Evolutionary conservation across 2,797 vertebrate species (phyloP).

Genomic region (Acanthurus tractus): DNA sequence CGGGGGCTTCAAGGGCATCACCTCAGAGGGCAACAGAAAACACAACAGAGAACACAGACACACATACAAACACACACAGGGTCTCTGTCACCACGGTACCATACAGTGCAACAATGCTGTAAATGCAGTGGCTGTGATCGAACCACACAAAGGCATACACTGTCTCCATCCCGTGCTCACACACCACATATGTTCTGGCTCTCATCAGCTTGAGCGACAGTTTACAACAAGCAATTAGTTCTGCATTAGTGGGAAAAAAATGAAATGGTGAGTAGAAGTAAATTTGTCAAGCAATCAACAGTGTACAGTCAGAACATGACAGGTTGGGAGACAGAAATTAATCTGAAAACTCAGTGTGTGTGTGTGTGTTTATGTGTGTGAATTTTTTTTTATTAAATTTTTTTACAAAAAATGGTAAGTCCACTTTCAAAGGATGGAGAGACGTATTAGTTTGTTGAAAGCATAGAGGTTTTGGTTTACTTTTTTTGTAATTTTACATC

Average conservation of each 20-base stretch:
- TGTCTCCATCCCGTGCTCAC: not conserved
- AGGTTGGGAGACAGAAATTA: slow-evolving; percentile 18
- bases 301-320: slow-evolving; percentile 41
- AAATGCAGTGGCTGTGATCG: not conserved
- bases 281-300: slow-evolving; percentile 62
- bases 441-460: no score
- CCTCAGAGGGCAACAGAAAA: not conserved
- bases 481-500: no score
- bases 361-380: slow-evolving; percentile 13
- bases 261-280: slow-evolving; percentile 50
- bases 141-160: not conserved
- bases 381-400: not conserved
- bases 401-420: no score
- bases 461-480: no score
- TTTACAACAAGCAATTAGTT: slow-evolving; percentile 64
- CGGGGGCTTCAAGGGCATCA: no score
- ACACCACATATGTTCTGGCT: not conserved
- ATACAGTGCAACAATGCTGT: not conserved
- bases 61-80: not conserved
- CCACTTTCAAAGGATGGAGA: no score
- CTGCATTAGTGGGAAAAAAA: slow-evolving; percentile 60
- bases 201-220: slow-evolving; percentile 53
- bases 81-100: not conserved
- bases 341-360: slow-evolving; percentile 2
- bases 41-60: not conserved